A percentile compares a stretch with the other conserved stretches of the same genome.
Conservation (phyloP, 64 coral and sea anemone species). For the Trachythela sp. region DNA sequence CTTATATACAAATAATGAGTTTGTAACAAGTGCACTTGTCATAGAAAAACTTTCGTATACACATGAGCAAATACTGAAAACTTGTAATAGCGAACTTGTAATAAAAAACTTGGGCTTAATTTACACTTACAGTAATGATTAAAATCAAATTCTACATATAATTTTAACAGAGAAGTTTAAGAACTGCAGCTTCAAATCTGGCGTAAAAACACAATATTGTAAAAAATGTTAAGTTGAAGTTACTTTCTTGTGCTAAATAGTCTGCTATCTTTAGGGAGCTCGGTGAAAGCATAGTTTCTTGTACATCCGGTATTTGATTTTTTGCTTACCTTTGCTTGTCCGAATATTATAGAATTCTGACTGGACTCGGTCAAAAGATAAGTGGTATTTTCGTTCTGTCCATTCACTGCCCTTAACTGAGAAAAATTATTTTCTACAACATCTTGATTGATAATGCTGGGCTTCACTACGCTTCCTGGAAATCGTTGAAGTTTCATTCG, state of each 20-base stretch:
- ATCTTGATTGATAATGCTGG: conserved; percentile 32
- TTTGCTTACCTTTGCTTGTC: not conserved
- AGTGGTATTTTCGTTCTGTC: conserved; percentile 22
- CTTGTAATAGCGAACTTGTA: too few relatives aligned
- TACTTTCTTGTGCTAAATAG: not conserved
- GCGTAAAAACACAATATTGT: too few relatives aligned
- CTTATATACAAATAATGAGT: not conserved
- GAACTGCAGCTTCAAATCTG: too few relatives aligned
- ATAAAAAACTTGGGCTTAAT: too few relatives aligned
- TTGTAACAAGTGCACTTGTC: too few relatives aligned
- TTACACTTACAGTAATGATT: too few relatives aligned
- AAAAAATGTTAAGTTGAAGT: too few relatives aligned
- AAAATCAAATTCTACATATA: too few relatives aligned
- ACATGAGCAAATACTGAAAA: too few relatives aligned
- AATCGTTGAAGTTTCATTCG: too few relatives aligned
- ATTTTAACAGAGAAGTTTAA: too few relatives aligned
- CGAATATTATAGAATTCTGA: not conserved
- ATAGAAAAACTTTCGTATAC: too few relatives aligned
- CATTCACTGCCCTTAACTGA: conserved; percentile 13
- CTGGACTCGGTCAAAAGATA: not conserved
- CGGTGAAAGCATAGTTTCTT: not conserved
- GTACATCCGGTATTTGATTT: not conserved
- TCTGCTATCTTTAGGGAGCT: not conserved
- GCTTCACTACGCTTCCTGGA: conserved; percentile 1
- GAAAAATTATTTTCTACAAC: conserved; percentile 28